A percentile compares a stretch with the other conserved stretches of the same genome.
Evolutionary conservation across 2,888 invertebrate species (phyloP).

Genomic region (Philereme transversata): DNA sequence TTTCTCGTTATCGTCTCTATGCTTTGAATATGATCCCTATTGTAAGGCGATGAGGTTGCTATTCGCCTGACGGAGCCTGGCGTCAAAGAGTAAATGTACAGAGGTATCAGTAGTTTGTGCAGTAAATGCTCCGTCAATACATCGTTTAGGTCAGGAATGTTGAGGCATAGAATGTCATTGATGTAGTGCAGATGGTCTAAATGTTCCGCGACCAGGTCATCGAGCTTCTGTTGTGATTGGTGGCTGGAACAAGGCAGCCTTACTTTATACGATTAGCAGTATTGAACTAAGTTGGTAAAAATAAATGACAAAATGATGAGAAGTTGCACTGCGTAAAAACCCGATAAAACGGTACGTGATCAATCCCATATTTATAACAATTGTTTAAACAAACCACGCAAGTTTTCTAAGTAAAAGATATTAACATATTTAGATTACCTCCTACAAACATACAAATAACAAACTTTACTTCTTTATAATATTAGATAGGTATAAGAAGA

Average conservation of each 20-base stretch:
- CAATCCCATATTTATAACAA: too few species aligned
- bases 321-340: conserved; percentile 9
- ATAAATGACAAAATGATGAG: conserved; percentile 6
- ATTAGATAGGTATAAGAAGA: too few species aligned
- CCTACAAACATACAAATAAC: too few species aligned
- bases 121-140: conserved; percentile 97
- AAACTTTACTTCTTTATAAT: too few species aligned
- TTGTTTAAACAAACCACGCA: too few species aligned
- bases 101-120: conserved; percentile 95
- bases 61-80: conserved; percentile 61
- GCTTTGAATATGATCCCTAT: conserved; percentile 74
- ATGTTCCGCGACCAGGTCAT: conserved; percentile 98
- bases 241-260: conserved; percentile 84
- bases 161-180: conserved; percentile 96
- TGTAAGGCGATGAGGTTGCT: conserved; percentile 65
- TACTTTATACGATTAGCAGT: conserved; percentile 32
- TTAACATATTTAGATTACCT: too few species aligned
- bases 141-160: conserved; percentile 96
- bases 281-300: conserved; percentile 25
- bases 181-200: conserved; percentile 98
- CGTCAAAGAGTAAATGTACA: conserved; percentile 96
- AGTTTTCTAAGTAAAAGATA: too few species aligned
- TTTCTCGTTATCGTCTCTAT: conserved; percentile 86
- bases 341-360: too few species aligned
- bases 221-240: conserved; percentile 94